phyloP scores from a whole-genome alignment of 2,797 vertebrate genomes.

The Sitta carolinensis region DNA sequence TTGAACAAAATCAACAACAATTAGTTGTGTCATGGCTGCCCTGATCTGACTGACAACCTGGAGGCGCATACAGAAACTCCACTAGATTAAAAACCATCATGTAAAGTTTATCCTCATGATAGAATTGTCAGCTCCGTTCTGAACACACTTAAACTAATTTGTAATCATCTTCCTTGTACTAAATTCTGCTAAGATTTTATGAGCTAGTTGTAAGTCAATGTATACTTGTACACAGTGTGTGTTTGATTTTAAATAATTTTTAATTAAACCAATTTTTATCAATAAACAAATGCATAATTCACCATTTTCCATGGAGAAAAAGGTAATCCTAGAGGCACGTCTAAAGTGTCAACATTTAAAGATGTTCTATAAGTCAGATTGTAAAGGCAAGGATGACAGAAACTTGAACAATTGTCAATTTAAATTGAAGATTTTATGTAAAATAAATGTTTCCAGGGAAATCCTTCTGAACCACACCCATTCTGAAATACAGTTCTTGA shows the following conservation, averaged over 20 bases:
- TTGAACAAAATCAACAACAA: not conserved
- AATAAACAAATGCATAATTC: not conserved
- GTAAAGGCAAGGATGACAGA: not conserved
- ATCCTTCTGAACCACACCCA: not conserved
- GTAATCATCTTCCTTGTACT: not conserved
- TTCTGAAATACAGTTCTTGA: not conserved
- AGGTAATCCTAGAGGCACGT: not conserved
- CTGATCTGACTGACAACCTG: not conserved
- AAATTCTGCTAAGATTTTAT: not conserved
- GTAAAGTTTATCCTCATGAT: not conserved
- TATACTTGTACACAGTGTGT: not conserved
- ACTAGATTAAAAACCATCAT: not conserved
- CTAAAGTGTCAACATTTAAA: not conserved
- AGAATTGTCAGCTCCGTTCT: not conserved
- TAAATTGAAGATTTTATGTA: not conserved
- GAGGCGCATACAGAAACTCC: not conserved
- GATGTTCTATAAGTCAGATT: not conserved
- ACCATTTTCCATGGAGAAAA: not conserved
- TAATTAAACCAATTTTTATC: not conserved
- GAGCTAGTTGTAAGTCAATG: not conserved
- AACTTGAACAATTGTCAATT: not conserved
- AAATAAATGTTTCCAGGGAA: not conserved
- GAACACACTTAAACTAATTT: not conserved
- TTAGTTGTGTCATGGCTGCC: not conserved
- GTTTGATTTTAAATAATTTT: not conserved